Evolutionary conservation across 2,113 vertebrate genomes (phyloP), one percentile per base, ranked within the genome.

Genomic region (Oryzias celebensis): DNA sequence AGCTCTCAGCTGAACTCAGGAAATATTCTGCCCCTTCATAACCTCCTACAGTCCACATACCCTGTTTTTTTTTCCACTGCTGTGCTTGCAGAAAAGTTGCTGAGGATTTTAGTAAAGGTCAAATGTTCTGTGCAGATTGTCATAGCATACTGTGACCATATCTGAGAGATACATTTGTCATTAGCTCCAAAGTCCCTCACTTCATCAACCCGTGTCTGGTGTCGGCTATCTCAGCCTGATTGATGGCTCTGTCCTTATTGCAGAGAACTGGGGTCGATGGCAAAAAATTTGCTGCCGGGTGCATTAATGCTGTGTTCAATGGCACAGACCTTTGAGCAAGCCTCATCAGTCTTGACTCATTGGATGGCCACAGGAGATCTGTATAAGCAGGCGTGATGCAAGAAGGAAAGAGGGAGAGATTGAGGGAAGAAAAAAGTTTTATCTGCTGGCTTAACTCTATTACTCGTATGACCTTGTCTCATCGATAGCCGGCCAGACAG

Each of bases 201-300:
- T 87, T 89, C 83, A 85, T 89, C 88, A 84, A 78, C 63, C 71
- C 44, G 53, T 73, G 83, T 85, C 84, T 82, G 71, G 80, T 83
- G 82, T 83, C 71, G 68, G 77, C 83, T 83, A 85, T 87, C 87
- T 77, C 4, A 53, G 65, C 36, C 82, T 91, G 91, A 91, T 90
- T 88, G 88, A 90, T 91, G 84, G 85, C 78, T 81, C 73, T 79
- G 79, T 85, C 86, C 82, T 89, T 85, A 84, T 87, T 89, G 88
- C 85, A 65, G 62, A 70, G 75, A 85, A 86, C 56, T 58, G 60
- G 83, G 68, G 88, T 85, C 80, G 86, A 85, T 79, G 70, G 87
- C 82, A 77, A 83, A 87, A 87, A 87, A 87, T 91, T 77, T 89
- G 89, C 89, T 87, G 83, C 68, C 54, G 82, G 86, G 79, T 90